Conservation (phyloP, 2,113 vertebrate genomes). For the Acrocephalus arundinaceus region DNA sequence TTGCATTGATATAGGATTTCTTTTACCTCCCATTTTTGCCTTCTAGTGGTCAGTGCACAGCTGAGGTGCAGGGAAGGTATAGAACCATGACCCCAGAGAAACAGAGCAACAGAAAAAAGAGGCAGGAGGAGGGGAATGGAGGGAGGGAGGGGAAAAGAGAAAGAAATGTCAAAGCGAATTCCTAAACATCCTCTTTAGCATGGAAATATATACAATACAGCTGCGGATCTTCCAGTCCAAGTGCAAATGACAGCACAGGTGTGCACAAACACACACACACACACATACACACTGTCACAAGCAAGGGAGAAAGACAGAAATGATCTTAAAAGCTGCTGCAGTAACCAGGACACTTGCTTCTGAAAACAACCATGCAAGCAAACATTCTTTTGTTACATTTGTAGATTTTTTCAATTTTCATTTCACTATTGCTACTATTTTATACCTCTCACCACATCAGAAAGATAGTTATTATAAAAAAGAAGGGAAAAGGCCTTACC, state of each 20-base stretch:
- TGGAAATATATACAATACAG: background rate
- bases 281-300: background rate
- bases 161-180: background rate
- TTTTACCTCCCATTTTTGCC: conserved; percentile 18
- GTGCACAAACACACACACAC: background rate
- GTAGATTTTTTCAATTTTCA: background rate
- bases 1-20: background rate
- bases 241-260: background rate
- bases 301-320: conserved; percentile 17
- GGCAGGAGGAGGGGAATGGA: background rate
- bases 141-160: background rate
- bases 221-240: background rate
- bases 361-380: background rate
- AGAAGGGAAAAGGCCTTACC: conserved; percentile 80
- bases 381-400: background rate
- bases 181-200: background rate
- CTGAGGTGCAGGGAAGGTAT: background rate
- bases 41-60: background rate
- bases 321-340: conserved; percentile 48
- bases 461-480: conserved; percentile 23
- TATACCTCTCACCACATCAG: background rate
- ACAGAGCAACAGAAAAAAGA: background rate
- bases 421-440: background rate
- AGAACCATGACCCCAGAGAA: conserved; percentile 6
- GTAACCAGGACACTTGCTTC: conserved; percentile 25